Evolutionary conservation across 2,888 invertebrate genomes (phyloP).

Genomic region (Sminthurides aquaticus): DNA sequence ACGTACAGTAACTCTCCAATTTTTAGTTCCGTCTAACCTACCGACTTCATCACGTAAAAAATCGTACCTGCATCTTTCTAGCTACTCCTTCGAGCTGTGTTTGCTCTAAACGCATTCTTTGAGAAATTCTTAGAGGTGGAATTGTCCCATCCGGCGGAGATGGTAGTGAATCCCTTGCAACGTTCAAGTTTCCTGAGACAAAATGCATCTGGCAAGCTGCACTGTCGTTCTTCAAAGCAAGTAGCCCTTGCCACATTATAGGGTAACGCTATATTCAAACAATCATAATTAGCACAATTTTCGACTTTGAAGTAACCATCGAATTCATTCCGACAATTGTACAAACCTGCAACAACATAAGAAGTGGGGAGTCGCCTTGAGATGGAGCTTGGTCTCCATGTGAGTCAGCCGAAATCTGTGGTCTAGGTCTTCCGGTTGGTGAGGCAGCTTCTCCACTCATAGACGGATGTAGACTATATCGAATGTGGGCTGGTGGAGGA

Average conservation of each 20-base stretch:
- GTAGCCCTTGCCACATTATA: constrained; percentile 92
- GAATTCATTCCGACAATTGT: neutral
- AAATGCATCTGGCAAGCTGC: constrained; percentile 98
- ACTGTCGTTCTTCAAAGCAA: constrained; percentile 92
- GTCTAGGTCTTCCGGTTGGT: constrained; percentile 26
- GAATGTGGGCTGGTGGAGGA: constrained; percentile 45
- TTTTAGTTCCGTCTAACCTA: neutral
- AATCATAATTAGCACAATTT: constrained; percentile 12
- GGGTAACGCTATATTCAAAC: constrained; percentile 67
- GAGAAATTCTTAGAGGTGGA: constrained; percentile 77
- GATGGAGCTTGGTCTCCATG: constrained; percentile 72
- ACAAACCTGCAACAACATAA: constrained; percentile 61
- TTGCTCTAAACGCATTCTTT: constrained; percentile 94
- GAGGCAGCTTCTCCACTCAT: constrained; percentile 52
- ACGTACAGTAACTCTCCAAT: neutral
- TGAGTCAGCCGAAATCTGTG: constrained; percentile 50
- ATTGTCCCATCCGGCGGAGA: constrained; percentile 74
- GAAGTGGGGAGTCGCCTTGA: constrained; percentile 67
- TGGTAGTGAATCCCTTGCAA: constrained; percentile 82
- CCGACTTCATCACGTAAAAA: constrained; percentile 6
- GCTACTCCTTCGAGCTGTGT: constrained; percentile 92
- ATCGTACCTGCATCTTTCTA: constrained; percentile 81
- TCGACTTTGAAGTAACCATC: neutral
- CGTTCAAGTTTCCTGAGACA: constrained; percentile 84
- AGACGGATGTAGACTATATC: constrained; percentile 46